phyloP scores from a whole-genome alignment of 2,113 vertebrate genomes.

The Equus przewalskii region DNA sequence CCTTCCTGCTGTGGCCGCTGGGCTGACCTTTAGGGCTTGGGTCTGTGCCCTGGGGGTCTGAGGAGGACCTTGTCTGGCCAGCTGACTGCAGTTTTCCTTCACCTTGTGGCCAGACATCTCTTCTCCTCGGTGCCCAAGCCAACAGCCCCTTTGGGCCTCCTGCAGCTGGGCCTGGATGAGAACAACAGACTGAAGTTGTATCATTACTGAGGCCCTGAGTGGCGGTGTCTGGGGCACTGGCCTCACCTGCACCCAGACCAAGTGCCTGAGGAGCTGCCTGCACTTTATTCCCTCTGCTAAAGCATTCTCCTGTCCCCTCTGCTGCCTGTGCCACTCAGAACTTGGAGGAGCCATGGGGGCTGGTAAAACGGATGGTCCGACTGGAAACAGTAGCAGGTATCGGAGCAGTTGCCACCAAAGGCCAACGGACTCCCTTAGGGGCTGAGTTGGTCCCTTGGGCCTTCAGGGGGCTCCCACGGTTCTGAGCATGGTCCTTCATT shows the following conservation, averaged over 20 bases:
- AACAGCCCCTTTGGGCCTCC: slow-evolving; percentile 80
- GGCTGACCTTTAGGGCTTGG: not conserved
- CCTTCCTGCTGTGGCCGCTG: not conserved
- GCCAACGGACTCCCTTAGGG: not conserved
- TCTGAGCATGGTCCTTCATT: accelerated
- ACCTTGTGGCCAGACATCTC: slow-evolving; percentile 89
- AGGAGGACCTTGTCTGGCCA: not conserved
- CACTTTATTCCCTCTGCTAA: not conserved
- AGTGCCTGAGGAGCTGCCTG: not conserved
- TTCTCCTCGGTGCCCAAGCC: slow-evolving; percentile 83
- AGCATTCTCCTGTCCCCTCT: not conserved
- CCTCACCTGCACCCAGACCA: not conserved
- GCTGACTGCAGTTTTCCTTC: slow-evolving; percentile 86
- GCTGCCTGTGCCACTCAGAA: not conserved
- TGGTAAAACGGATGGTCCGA: not conserved
- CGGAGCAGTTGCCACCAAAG: not conserved
- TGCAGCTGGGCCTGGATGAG: slow-evolving; percentile 94
- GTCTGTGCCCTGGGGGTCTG: accelerated
- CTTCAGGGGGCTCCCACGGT: not conserved
- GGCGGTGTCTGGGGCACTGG: accelerated
- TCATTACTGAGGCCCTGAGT: slow-evolving; percentile 87
- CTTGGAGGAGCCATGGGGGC: not conserved
- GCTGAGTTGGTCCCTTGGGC: accelerated
- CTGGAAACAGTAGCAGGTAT: not conserved
- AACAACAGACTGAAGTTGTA: slow-evolving; percentile 93